A percentile compares a stretch with the other conserved stretches of the same genome.
Evolutionary conservation across 1,140 invertebrate genomes (phyloP).

Genomic region (Saccostrea echinata): DNA sequence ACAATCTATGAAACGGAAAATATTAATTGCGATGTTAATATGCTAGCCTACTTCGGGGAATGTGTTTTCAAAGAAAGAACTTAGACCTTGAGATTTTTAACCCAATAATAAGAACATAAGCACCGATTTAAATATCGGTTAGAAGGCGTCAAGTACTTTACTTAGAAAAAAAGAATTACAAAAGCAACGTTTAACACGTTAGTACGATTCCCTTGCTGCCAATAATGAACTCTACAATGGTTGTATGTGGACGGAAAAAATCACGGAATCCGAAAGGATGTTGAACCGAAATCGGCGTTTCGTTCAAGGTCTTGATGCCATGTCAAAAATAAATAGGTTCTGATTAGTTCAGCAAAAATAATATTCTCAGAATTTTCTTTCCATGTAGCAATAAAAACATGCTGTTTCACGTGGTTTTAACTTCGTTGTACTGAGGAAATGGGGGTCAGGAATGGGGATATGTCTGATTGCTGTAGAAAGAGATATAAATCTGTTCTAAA

Average conservation of each 20-base stretch:
- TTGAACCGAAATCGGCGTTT: background rate
- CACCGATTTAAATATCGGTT: background rate
- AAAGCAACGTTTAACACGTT: background rate
- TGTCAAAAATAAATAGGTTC: background rate
- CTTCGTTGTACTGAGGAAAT: background rate
- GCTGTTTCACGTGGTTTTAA: background rate
- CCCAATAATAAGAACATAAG: background rate
- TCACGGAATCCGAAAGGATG: background rate
- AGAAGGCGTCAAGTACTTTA: background rate
- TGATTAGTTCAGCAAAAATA: background rate
- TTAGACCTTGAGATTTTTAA: background rate
- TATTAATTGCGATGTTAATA: too few species aligned
- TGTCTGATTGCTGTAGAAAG: background rate
- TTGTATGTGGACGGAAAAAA: background rate
- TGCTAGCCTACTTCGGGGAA: too few species aligned
- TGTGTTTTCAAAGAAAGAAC: background rate
- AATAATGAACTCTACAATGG: background rate
- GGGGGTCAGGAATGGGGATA: background rate
- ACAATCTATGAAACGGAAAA: background rate
- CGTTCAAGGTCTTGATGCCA: background rate
- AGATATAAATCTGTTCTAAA: slow-evolving; percentile 6
- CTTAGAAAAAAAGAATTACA: too few species aligned
- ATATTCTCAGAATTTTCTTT: background rate
- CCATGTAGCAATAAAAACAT: slow-evolving; percentile 3
- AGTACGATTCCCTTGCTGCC: background rate